Conservation (phyloP, 2,888 invertebrate genomes). For the Drosophila longiperda region DNA sequence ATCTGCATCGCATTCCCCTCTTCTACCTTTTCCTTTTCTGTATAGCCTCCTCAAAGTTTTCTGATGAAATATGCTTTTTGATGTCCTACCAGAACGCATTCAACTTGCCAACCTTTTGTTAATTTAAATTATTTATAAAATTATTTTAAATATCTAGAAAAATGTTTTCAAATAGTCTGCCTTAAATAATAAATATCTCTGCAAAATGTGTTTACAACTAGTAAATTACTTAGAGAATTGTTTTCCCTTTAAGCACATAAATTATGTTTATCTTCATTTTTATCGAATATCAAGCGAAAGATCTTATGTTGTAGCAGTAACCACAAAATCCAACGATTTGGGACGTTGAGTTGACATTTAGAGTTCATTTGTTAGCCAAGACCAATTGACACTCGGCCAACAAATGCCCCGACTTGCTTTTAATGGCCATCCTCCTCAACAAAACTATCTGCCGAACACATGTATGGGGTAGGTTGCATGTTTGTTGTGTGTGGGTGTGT, state of each 20-base stretch:
- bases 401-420: constrained; percentile 20
- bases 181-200: neutral
- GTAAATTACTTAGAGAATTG: neutral
- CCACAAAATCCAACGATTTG: constrained; percentile 33
- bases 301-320: constrained; percentile 5
- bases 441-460: neutral
- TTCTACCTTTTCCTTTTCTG: accelerated
- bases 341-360: constrained; percentile 21
- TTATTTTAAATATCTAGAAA: neutral
- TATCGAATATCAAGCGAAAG: neutral
- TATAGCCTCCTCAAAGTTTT: constrained; percentile 36
- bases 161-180: neutral
- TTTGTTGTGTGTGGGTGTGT: constrained; percentile 1
- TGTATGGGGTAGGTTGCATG: neutral
- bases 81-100: constrained; percentile 34
- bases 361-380: constrained; percentile 26
- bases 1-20: constrained; percentile 49
- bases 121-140: neutral
- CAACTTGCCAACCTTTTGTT: constrained; percentile 2
- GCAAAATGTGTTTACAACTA: neutral
- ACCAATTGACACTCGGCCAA: constrained; percentile 32
- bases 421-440: constrained; percentile 34
- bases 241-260: constrained; percentile 1
- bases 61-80: constrained; percentile 40
- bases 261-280: neutral